These are phyloP conservation scores for Brevimyrus niger DNA, from an alignment of 2,113 vertebrate species.

Conservation along the genomic window DNA sequence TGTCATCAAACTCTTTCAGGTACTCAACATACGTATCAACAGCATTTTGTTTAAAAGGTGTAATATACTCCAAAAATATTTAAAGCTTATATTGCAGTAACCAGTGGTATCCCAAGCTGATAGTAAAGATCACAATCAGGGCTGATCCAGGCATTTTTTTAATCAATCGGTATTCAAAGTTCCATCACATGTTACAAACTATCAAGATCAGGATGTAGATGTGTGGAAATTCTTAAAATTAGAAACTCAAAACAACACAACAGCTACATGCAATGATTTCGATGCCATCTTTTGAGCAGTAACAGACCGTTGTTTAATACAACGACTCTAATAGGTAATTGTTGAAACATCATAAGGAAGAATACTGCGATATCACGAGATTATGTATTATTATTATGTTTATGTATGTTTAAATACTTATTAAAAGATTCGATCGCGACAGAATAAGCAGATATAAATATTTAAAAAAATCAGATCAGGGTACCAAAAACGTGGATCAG, in stretches of 20 bases:
- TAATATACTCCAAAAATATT: background rate
- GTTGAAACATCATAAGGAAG: background rate
- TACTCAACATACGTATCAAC: background rate
- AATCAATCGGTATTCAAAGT: background rate
- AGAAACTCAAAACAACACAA: background rate
- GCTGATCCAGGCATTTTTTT: background rate
- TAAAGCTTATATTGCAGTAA: background rate
- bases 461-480: background rate
- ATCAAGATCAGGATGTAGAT: background rate
- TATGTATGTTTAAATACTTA: background rate
- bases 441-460: background rate
- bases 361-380: background rate
- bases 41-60: background rate
- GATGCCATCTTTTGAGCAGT: background rate
- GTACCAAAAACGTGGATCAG: background rate
- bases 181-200: background rate
- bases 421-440: background rate
- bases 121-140: background rate
- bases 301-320: background rate
- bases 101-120: background rate
- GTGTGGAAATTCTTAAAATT: background rate
- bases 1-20: background rate
- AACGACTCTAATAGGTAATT: background rate
- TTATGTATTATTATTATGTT: no score
- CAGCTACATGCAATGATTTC: background rate